Conservation (phyloP, 2,797 vertebrate genomes). For the Leuciscus waleckii region DNA sequence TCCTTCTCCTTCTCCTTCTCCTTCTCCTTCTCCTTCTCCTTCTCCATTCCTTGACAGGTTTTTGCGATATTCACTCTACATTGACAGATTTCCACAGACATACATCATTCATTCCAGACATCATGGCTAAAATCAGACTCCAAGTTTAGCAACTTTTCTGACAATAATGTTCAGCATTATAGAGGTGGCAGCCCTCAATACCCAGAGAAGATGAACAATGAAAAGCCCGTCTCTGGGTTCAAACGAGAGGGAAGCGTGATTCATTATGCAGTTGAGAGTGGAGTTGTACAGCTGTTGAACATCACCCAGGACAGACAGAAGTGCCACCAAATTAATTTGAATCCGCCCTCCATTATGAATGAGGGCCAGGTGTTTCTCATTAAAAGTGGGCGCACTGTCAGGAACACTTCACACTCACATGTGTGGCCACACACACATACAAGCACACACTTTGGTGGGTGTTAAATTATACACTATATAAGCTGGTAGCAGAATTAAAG, state of each 20-base stretch:
- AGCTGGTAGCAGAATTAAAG: conserved; percentile 57
- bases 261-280: conserved; percentile 72
- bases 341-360: conserved; percentile 79
- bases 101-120: background rate
- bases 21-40: too few species aligned
- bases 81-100: background rate
- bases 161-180: background rate
- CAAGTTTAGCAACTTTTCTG: background rate
- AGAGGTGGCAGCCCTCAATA: conserved; percentile 27
- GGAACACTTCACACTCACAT: conserved; percentile 56
- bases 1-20: too few species aligned
- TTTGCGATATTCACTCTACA: background rate
- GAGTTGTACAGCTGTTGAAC: conserved; percentile 77
- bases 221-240: conserved; percentile 62
- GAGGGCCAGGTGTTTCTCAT: conserved; percentile 81
- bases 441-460: conserved; percentile 54
- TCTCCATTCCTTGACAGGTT: background rate
- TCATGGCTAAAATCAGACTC: background rate
- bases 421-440: conserved; percentile 49
- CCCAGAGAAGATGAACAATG: conserved; percentile 60
- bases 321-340: conserved; percentile 76
- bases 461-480: conserved; percentile 65
- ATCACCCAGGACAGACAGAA: conserved; percentile 73
- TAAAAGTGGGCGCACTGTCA: conserved; percentile 70
- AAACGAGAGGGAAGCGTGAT: conserved; percentile 69